Base-by-base conservation (phyloP, 2,113 vertebrate species). In the Silurus meridionalis region DNA sequence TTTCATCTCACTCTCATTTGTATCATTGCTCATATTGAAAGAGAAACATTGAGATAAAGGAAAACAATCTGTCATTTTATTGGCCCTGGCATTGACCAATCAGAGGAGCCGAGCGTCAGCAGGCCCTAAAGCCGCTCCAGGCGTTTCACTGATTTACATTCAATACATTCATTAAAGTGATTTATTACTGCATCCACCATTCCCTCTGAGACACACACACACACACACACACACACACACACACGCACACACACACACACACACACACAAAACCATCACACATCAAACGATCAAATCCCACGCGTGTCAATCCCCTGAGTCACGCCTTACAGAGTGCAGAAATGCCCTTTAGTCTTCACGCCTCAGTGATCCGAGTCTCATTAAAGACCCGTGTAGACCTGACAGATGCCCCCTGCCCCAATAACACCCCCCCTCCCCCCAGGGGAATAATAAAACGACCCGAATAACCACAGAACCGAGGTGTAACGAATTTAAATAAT, bases 161-260 rank as follows among this genome's bases (percentile, higher is more conserved):
- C 11, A 80, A 25, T 80, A 80, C 5, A 7, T 53, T 64, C 48
- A 85, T 78, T 78, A 78, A 66, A 60, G 84, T 85, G 13, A 80
- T 80, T 69, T 71, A 85, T 80, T 25, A 48, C 60, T 52, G 28
- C 57, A 1, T 46, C 25, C 25, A 11, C 8, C 11, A 57, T 67
- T 53, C 66, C 57, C 23, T 75, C n/a, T 52, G 46, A 66, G 19
- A 17, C 37, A n/a, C 9, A 74, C 23, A 60, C 50, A 46, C 66
- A 72, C 52, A 21, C 67, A 60, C 57, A 37, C 55, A 37, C 25
- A 78, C 52, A 78, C 52, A 78, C 23, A 78, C 19, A 78, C 50
- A 74, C 46, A 74, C 46, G 21, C 46, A 48, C 46, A 74, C 46
- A 50, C 46, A 52, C 48, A 75, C 48, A 75, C 48, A 75, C 19